These are phyloP conservation scores for Petrolisthes manimaculis DNA, from an alignment of 2,888 invertebrate species.

Conservation along the genomic window DNA sequence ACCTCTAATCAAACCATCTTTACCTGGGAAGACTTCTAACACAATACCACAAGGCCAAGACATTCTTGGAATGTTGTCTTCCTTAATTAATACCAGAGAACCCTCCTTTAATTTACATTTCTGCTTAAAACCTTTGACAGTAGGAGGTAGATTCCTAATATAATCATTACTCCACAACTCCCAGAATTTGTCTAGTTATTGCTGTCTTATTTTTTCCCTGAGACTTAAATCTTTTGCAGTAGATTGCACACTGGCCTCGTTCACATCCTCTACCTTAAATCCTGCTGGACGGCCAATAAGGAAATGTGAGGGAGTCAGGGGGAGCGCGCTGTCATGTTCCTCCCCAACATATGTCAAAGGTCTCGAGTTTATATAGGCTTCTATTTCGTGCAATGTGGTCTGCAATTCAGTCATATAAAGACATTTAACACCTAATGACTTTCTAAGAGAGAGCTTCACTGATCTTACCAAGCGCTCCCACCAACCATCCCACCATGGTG, in stretches of 20 bases:
- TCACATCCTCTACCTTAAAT: not conserved
- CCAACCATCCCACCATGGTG: constrained; percentile 70
- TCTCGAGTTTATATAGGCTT: constrained; percentile 68
- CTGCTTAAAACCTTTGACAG: not conserved
- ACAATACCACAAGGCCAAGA: no score
- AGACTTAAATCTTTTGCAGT: not conserved
- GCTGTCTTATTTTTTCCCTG: not conserved
- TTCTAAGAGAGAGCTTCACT: no score
- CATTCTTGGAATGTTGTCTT: not conserved
- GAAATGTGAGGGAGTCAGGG: constrained; percentile 61
- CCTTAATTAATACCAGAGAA: not conserved
- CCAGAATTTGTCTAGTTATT: not conserved
- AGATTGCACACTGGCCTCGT: not conserved
- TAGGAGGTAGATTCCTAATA: constrained; percentile 16
- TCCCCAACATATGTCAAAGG: constrained; percentile 68
- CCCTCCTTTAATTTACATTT: constrained; percentile 3
- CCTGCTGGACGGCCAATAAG: constrained; percentile 37
- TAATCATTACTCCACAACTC: not conserved
- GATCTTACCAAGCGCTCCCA: no score
- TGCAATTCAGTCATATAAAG: constrained; percentile 65
- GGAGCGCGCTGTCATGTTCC: not conserved
- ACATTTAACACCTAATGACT: constrained; percentile 68
- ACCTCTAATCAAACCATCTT: constrained; percentile 19
- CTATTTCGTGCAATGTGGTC: constrained; percentile 68
- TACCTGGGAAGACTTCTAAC: constrained; percentile 25